Percentiles rank a stretch among this genome's conserved stretches.
Conservation (phyloP, 2,113 vertebrate species). For the Forbesichthys papilliferus region DNA sequence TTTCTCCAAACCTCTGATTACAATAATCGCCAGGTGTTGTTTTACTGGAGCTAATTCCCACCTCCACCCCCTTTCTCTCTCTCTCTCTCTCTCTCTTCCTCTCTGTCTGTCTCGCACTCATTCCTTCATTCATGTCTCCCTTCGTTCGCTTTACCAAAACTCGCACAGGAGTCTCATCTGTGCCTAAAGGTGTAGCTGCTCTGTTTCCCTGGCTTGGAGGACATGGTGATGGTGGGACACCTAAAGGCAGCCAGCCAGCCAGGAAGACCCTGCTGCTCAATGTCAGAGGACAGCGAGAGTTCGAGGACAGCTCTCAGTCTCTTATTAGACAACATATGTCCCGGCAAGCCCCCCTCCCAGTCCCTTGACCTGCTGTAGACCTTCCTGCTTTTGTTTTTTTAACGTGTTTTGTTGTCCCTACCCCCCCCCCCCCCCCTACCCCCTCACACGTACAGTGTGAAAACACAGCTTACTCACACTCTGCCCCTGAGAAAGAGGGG, state of each 20-base stretch:
- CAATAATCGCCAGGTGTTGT: slow-evolving; percentile 68
- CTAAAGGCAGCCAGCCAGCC: too few species aligned
- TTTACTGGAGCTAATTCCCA: slow-evolving; percentile 44
- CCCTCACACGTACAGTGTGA: slow-evolving; percentile 14
- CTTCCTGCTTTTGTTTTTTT: slow-evolving; percentile 19
- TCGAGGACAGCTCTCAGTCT: slow-evolving; percentile 44
- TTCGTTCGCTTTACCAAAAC: too few species aligned
- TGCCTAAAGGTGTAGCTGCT: too few species aligned
- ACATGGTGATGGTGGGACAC: too few species aligned
- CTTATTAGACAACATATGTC: slow-evolving; percentile 57
- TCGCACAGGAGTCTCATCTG: too few species aligned
- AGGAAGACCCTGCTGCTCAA: too few species aligned
- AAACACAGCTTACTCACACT: slow-evolving; percentile 41
- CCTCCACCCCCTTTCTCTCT: too few species aligned
- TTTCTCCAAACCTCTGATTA: slow-evolving; percentile 73
- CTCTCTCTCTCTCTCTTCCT: too few species aligned
- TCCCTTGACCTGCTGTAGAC: slow-evolving; percentile 49
- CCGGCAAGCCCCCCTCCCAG: slow-evolving; percentile 36
- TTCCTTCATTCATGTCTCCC: too few species aligned
- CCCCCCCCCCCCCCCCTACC: slow-evolving; percentile 19
- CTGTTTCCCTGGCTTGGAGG: too few species aligned
- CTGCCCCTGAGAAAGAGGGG: slow-evolving; percentile 3
- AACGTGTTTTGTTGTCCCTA: slow-evolving; percentile 7
- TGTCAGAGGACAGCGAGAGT: slow-evolving; percentile 16
- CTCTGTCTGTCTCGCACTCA: slow-evolving; percentile 18